Conservation (phyloP, 1,140 invertebrate genomes). For the Uloborus diversus region DNA sequence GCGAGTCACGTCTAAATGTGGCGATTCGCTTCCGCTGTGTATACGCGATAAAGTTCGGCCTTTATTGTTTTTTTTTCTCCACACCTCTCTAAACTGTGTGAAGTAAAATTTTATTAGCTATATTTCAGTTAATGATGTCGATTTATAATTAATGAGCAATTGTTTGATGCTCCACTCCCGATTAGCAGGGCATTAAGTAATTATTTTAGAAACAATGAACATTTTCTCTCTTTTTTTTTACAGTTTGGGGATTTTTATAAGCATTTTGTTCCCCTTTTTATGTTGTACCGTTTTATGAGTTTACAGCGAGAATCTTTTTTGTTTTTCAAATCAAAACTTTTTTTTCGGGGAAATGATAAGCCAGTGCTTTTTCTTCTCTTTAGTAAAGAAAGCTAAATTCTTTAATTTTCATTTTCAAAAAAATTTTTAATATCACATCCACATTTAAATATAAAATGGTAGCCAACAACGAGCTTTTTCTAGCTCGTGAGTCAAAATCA, state of each 20-base stretch:
- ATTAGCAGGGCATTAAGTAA: slow-evolving; percentile 5
- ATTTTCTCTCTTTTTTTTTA: not conserved
- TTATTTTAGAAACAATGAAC: not conserved
- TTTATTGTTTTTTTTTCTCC: not conserved
- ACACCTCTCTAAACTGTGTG: not conserved
- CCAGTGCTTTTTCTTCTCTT: not conserved
- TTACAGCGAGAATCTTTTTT: not conserved
- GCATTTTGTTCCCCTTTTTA: not conserved
- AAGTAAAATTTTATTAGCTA: slow-evolving; percentile 27
- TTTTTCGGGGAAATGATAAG: not conserved
- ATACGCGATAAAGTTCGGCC: not conserved
- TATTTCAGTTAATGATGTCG: slow-evolving; percentile 11
- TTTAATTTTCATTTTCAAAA: not conserved
- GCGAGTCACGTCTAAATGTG: slow-evolving; percentile 27
- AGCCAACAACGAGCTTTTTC: too few species aligned
- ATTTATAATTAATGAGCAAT: slow-evolving; percentile 46
- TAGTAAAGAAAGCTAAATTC: not conserved
- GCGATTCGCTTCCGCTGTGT: not conserved
- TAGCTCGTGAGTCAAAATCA: too few species aligned
- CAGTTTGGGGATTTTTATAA: not conserved
- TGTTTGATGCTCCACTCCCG: not conserved
- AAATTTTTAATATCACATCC: too few species aligned
- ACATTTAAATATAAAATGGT: too few species aligned
- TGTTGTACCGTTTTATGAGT: not conserved
- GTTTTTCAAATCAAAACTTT: not conserved